Conservation (phyloP, 2,113 vertebrate genomes). For the Gila orcuttii region DNA sequence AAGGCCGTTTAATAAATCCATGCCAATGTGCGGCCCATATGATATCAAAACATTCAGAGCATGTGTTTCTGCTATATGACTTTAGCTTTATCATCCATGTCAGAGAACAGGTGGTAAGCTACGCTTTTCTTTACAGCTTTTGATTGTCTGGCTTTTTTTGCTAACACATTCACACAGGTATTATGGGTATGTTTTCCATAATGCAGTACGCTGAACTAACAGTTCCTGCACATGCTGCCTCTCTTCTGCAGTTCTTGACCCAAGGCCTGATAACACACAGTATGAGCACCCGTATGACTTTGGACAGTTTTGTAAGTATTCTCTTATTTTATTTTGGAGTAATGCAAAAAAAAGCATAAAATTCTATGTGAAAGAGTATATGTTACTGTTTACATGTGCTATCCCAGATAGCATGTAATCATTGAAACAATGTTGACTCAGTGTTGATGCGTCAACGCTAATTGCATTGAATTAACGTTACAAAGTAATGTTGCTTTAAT, state of each 20-base stretch:
- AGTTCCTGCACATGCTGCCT: conserved; percentile 62
- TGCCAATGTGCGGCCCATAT: conserved; percentile 61
- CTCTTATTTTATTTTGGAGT: conserved; percentile 54
- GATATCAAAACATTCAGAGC: conserved; percentile 29
- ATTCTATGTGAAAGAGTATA: not conserved
- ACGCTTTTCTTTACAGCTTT: not conserved
- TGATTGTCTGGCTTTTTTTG: not conserved
- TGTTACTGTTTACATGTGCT: not conserved
- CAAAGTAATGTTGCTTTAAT: too few species aligned
- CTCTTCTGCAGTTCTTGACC: conserved; percentile 74
- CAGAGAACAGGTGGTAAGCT: conserved; percentile 6
- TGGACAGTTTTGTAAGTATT: conserved; percentile 80
- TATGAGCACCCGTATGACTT: conserved; percentile 77
- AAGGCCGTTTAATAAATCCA: conserved; percentile 53
- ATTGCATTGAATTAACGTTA: too few species aligned
- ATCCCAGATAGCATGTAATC: too few species aligned
- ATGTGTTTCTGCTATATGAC: conserved; percentile 39
- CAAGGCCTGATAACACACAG: conserved; percentile 77
- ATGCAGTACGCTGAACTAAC: conserved; percentile 65
- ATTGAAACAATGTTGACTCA: too few species aligned
- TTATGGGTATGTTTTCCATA: conserved; percentile 55
- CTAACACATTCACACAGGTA: conserved; percentile 62
- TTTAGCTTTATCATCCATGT: conserved; percentile 26
- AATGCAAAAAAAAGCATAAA: not conserved
- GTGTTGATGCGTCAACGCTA: too few species aligned